Percentiles rank a stretch among this genome's conserved stretches.
These are phyloP conservation scores for Anastrepha ludens DNA, from an alignment of 1,140 invertebrate species.

Conservation along the genomic window DNA sequence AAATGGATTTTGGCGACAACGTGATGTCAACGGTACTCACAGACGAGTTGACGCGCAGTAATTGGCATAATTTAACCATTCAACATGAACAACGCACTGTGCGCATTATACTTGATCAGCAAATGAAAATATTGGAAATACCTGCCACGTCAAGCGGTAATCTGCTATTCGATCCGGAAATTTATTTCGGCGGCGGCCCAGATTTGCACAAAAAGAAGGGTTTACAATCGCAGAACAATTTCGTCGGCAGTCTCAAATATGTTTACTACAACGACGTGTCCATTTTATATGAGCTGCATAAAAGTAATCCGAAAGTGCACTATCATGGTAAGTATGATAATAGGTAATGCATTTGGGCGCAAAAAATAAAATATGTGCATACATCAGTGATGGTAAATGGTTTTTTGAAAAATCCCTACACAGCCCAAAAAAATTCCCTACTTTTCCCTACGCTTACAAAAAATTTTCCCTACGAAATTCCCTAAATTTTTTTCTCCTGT, in stretches of 20 bases:
- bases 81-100: conserved; percentile 84
- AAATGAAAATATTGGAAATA: conserved; percentile 81
- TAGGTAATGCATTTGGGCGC: not conserved
- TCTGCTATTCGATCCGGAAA: conserved; percentile 93
- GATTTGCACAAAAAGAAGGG: conserved; percentile 86
- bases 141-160: conserved; percentile 82
- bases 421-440: too few relatives aligned
- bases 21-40: conserved; percentile 82
- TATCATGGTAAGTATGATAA: conserved; percentile 78
- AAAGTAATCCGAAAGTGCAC: conserved; percentile 87
- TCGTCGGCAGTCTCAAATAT: conserved; percentile 90
- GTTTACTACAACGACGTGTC: conserved; percentile 95
- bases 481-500: too few relatives aligned
- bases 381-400: too few relatives aligned
- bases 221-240: conserved; percentile 84
- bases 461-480: too few relatives aligned
- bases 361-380: not conserved
- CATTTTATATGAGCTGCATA: conserved; percentile 90
- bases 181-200: conserved; percentile 91
- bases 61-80: conserved; percentile 94
- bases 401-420: too few relatives aligned
- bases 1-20: conserved; percentile 89
- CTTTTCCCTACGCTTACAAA: too few relatives aligned
- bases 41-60: conserved; percentile 81
- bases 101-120: conserved; percentile 83